Percentiles rank a stretch among this genome's conserved stretches.
Conservation (phyloP, 2,113 vertebrate genomes). For the Strix aluco region DNA sequence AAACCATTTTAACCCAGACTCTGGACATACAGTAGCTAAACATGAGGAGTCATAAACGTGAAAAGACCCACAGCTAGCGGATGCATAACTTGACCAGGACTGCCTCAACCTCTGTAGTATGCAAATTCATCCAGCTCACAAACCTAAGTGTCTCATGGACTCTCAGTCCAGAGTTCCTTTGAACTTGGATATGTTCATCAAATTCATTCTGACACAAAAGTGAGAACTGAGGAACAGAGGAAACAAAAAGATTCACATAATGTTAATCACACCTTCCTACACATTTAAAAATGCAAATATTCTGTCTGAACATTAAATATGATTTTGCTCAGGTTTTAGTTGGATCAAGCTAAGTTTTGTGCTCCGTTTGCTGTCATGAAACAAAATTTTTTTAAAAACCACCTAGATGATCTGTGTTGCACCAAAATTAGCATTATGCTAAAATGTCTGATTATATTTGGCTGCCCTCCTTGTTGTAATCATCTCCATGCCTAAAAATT, state of each 20-base stretch:
- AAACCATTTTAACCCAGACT: background rate
- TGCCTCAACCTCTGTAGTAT: background rate
- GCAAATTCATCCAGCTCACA: background rate
- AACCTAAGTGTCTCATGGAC: fast-evolving
- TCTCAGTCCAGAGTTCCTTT: background rate
- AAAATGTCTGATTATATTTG: background rate
- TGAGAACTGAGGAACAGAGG: background rate
- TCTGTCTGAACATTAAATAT: background rate
- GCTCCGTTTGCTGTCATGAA: background rate
- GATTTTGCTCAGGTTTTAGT: background rate
- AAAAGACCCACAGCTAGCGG: background rate
- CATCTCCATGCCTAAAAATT: background rate
- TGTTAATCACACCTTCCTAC: background rate
- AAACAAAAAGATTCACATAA: background rate
- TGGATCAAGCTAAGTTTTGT: background rate
- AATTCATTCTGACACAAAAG: background rate
- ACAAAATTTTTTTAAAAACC: background rate
- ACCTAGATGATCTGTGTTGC: background rate
- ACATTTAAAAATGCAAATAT: background rate
- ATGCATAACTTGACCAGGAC: background rate
- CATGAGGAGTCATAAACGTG: background rate
- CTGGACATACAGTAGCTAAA: background rate
- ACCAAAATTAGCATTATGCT: background rate
- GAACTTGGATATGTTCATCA: background rate
- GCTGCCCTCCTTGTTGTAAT: background rate